Evolutionary conservation across 2,113 vertebrate genomes (phyloP).

Genomic region (Hypanus sabinus): DNA sequence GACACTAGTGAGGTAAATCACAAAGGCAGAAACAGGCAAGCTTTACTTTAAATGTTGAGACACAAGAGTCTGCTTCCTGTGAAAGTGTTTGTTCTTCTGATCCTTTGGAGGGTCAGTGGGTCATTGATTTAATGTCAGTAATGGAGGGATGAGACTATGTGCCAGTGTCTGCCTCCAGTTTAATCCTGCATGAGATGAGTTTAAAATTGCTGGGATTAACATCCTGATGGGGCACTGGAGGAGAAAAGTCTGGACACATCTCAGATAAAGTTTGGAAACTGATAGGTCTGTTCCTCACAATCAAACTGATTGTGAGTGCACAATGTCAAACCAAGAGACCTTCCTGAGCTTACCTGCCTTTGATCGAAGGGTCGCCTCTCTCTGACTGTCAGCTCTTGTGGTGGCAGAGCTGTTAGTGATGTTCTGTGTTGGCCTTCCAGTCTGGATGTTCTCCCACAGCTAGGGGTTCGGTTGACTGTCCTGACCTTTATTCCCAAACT

Average conservation of each 20-base stretch:
- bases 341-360: background rate
- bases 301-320: too few species aligned
- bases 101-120: background rate
- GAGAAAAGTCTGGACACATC: background rate
- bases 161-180: background rate
- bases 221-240: background rate
- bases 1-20: background rate
- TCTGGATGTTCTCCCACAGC: background rate
- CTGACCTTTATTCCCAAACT: background rate
- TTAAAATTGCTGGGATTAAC: background rate
- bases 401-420: background rate
- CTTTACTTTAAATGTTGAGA: background rate
- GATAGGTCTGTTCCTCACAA: too few species aligned
- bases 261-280: background rate
- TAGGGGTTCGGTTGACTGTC: background rate
- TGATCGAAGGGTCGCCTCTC: background rate
- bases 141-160: background rate
- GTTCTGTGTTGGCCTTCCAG: background rate
- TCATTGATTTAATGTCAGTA: background rate
- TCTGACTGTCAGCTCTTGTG: background rate
- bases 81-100: background rate
- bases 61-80: background rate
- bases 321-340: background rate
- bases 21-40: background rate
- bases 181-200: background rate